Evolutionary conservation across 2,113 vertebrate species (phyloP), one percentile per base, ranked within the genome.

Genomic region (Salvelinus fontinalis): DNA sequence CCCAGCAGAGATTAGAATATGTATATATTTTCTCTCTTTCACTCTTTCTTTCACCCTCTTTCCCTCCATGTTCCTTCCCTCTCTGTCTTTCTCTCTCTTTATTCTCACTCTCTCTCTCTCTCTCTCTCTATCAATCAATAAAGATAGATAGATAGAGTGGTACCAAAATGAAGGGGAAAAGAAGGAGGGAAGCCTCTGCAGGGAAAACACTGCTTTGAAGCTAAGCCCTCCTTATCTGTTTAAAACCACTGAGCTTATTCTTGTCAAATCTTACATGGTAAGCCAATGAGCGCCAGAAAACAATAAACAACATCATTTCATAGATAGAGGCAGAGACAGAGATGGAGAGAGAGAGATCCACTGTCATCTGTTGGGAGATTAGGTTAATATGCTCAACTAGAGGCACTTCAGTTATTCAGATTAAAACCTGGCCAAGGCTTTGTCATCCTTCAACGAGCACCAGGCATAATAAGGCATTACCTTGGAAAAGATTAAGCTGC

Each of bases 221-320:
- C 90, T 94, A 92, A 94, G 91, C 93, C 16, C 27, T 90, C 90
- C 93, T 95, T 89, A 85, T 85, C 84, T 79, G 78, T 84, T 78
- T 74, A 77, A 88, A 85, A 84, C 84, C 93, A 92, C 92, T 94
- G 91, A 86, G 90, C 93, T 84, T 80, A 85, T 85, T 73, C 83
- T 68, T 66, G 76, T 95, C 92, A 91, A 93, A 94, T 90, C 91
- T 86, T 84, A 71, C 84, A 82, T 79, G 81, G 73, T 87, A 90
- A 89, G 75, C 78, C 48, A 78, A 85, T 85, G 87, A 87, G 77
- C 79, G 75, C 74, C 14, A 77, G 76, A 84, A 90, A 88, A 89
- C 85, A 90, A 88, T 87, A 88, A 89, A 87, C 75, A 84, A 80
- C 79, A 85, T 81, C 64, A 83, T 84, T 77, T 77, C 49, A 0